Conservation (phyloP, 2,888 invertebrate species). For the Smittia aterrima region DNA sequence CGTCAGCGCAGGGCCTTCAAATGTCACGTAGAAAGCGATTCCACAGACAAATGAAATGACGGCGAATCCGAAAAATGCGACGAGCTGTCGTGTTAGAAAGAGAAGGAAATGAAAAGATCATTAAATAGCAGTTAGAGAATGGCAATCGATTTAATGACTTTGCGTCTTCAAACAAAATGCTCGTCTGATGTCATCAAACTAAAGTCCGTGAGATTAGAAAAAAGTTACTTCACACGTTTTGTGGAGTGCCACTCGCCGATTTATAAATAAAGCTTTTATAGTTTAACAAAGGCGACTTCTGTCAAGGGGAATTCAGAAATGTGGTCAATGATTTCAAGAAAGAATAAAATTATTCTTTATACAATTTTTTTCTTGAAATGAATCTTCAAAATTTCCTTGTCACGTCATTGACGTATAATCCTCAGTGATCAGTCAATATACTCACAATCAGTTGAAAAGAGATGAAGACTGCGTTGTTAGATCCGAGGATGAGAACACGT, state of each 20-base stretch:
- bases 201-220: conserved; percentile 27
- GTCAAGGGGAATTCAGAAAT: no score
- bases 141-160: background rate
- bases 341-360: no score
- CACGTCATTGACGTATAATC: no score
- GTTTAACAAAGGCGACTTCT: no score
- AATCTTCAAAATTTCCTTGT: no score
- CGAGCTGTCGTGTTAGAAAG: conserved; percentile 53
- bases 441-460: conserved; percentile 56
- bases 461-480: conserved; percentile 56
- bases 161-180: background rate
- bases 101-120: conserved; percentile 6
- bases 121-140: background rate
- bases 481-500: conserved; percentile 54
- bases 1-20: conserved; percentile 62
- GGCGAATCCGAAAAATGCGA: conserved; percentile 57
- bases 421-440: conserved; percentile 43
- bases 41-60: conserved; percentile 54
- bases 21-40: conserved; percentile 57
- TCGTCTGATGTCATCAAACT: background rate
- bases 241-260: no score
- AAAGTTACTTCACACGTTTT: background rate
- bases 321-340: no score
- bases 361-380: no score
- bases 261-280: no score